Evolutionary conservation across 64 coral and sea anemone genomes (phyloP), one percentile per base, ranked within the genome.

Genomic region (Cladopsammia gracilis): DNA sequence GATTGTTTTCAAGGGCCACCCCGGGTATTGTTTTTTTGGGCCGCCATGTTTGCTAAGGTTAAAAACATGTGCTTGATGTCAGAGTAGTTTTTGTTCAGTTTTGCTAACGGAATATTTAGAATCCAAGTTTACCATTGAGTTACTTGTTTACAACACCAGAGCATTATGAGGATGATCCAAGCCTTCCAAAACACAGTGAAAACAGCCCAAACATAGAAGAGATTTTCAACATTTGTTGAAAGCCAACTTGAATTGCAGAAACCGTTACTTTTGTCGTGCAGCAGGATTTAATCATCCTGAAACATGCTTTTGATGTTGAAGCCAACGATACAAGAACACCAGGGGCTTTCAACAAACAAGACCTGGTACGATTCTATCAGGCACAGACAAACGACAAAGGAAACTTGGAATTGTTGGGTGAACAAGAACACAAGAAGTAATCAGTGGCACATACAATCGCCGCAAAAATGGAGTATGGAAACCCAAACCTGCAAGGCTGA

Each of bases 351-450:
- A 75, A 52, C 52, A 87, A 93, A 78, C 77, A 87, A 93, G 91
- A 93, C 48, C 82, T 71, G n/a, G 87, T 83, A 25, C 62, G 91
- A 58, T 93, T 93, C 77, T 93, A 93, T 54, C 44, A 93, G 68
- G 82, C 87, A 47, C 18, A 87, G 26, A 85, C 19, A 20, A 71
- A 46, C 59, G 71, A 86, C 43, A 81, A 78, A 23, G 90, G 80
- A 48, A 26, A 86, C 62, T 25, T 92, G 15, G 57, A 10, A 7
- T 59, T 59, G 57, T 59, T 15, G 57, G 15, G 57, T 59, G 15
- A 59, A 7, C 57, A 59, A 15, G 15, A 59, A 59, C 57, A 59
- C 8, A 59, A 59, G 15, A 59, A 59, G 58, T 59, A 8, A 15
- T 59, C 58, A 15, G 58, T 59, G 58, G 58, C 9, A 59, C 58